Conservation (phyloP, 2,797 vertebrate genomes). For the Scleropages formosus region DNA sequence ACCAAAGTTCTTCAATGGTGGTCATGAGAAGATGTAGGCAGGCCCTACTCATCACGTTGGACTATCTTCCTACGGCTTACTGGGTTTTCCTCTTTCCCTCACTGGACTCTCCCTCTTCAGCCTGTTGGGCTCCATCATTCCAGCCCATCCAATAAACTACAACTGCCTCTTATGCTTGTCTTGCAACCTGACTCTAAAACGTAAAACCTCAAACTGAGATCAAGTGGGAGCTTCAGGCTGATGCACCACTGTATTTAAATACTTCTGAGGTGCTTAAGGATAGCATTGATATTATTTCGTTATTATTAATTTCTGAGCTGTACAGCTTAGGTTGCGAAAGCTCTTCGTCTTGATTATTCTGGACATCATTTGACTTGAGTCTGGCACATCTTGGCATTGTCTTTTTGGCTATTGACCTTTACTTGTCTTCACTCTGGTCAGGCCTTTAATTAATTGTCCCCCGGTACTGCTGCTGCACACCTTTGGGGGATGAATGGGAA, state of each 20-base stretch:
- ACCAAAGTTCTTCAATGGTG: too few relatives aligned
- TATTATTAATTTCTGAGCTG: neutral
- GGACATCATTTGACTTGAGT: neutral
- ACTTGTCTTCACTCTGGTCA: neutral
- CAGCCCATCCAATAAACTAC: neutral
- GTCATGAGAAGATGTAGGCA: too few relatives aligned
- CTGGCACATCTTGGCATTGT: neutral
- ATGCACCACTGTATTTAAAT: neutral
- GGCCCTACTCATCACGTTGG: too few relatives aligned
- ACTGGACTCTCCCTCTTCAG: neutral
- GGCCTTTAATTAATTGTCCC: conserved; percentile 13
- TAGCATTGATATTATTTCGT: too few relatives aligned
- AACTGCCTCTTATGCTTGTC: neutral
- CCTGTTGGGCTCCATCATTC: too few relatives aligned
- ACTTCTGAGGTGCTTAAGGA: neutral
- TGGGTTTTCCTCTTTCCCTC: too few relatives aligned
- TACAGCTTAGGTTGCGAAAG: neutral
- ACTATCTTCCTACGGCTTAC: too few relatives aligned
- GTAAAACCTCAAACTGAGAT: neutral
- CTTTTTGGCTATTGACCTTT: conserved; percentile 16
- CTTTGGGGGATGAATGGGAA: conserved; percentile 6
- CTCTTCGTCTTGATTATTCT: neutral
- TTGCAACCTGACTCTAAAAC: neutral
- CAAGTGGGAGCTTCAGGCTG: neutral
- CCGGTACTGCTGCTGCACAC: conserved; percentile 12